Evolutionary conservation across 2,888 invertebrate species (phyloP), one percentile per base, ranked within the genome.

Genomic region (Willowsia nigromaculata): DNA sequence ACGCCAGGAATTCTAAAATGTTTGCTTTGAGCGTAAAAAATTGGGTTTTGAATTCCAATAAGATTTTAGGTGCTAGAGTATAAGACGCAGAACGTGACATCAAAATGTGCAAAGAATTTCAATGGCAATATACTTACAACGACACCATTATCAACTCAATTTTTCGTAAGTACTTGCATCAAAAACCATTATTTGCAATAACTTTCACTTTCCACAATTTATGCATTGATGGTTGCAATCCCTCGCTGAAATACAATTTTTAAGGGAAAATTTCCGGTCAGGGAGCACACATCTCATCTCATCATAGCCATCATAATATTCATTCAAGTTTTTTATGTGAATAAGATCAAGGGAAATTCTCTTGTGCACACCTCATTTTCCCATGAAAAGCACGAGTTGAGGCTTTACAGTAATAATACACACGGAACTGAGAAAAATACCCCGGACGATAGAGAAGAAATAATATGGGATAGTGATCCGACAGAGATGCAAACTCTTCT

Each of bases 331-430:
- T 47, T 71, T 71, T 56, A 84, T 25, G 84, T 37, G 84, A 84
- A 71, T 74, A 40, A 84, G 74, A 74, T 74, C 84, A 53, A 15
- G 56, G 74, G 53, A 83, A 84, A 84, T 37, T 56, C 84, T 56
- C 56, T 56, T 25, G 37, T 68, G 37, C 30, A 37, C 56, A 50
- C 83, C 56, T 50, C 33, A 53, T 62, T 62, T 62, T 43, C 65
- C 62, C 50, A 43, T 65, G 68, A 65, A 83, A 50, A 30, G 30
- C 65, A 50, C 82, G 82, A 68, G 9, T 65, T 47, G 68, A 33
- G 81, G 82, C 82, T 83, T 83, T 68, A 27, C 81, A 5, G 18
- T 50, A 81, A 43, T 62, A 15, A 65, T 33, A 18, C 18, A 65
- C 27, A 65, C 59, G 27, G 1, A 25, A 15, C 6, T 50, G 81